Conservation (phyloP, 1,140 invertebrate genomes). For the Bombyx mori region ASM3026992v2 NC_085124.1:2599501-2600000, state of each 20-base stretch:
- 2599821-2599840: slow-evolving; percentile 49
- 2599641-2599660: slow-evolving; percentile 21
- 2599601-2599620: neutral
- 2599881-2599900: slow-evolving; percentile 48
- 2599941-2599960: slow-evolving; percentile 20
- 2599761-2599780: neutral
- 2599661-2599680: slow-evolving; percentile 3
- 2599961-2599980: no score
- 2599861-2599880: slow-evolving; percentile 59
- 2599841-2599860: slow-evolving; percentile 62
- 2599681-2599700: no score
- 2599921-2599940: slow-evolving; percentile 62
- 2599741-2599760: neutral
- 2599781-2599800: slow-evolving; percentile 4
- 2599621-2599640: slow-evolving; percentile 20
- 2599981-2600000: no score
- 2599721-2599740: no score
- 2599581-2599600: neutral
- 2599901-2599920: slow-evolving; percentile 66
- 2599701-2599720: no score
- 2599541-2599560: neutral
- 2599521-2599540: neutral
- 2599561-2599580: neutral
- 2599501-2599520: neutral
- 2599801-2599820: slow-evolving; percentile 6